phyloP scores from a whole-genome alignment of 2,113 vertebrate species.

The Morone saxatilis region DNA sequence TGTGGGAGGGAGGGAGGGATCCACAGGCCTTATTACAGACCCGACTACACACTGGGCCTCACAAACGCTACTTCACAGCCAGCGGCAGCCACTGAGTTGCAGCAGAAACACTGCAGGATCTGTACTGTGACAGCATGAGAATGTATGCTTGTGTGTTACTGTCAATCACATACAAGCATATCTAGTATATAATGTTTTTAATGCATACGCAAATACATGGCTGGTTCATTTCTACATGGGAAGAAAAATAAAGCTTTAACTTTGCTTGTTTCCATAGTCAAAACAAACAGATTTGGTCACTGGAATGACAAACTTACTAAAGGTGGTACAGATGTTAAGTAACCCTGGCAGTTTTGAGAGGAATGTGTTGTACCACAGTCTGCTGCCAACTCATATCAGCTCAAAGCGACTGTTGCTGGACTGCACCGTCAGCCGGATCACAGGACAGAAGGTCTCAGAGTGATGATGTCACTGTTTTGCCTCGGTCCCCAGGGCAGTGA shows the following conservation, averaged over 20 bases:
- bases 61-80: constrained; percentile 79
- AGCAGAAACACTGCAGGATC: constrained; percentile 63
- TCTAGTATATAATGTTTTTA: constrained; percentile 19
- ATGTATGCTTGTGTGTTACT: constrained; percentile 18
- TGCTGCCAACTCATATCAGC: constrained; percentile 78
- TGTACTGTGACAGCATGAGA: constrained; percentile 51
- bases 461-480: constrained; percentile 86
- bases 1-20: constrained; percentile 73
- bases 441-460: constrained; percentile 71
- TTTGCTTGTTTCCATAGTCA: constrained; percentile 19
- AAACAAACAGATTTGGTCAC: constrained; percentile 57
- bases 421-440: constrained; percentile 73
- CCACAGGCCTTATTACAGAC: constrained; percentile 82
- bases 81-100: constrained; percentile 51
- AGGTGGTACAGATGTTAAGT: constrained; percentile 52
- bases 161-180: constrained; percentile 41
- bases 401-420: constrained; percentile 63
- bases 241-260: constrained; percentile 30
- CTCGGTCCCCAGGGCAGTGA: constrained; percentile 84
- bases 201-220: background rate
- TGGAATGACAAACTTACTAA: constrained; percentile 46
- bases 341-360: constrained; percentile 59
- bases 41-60: constrained; percentile 72
- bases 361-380: constrained; percentile 63
- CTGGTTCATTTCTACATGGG: constrained; percentile 10